These are phyloP conservation scores for Lasius platythorax DNA, from an alignment of 2,888 invertebrate genomes.

Conservation along the genomic window DNA sequence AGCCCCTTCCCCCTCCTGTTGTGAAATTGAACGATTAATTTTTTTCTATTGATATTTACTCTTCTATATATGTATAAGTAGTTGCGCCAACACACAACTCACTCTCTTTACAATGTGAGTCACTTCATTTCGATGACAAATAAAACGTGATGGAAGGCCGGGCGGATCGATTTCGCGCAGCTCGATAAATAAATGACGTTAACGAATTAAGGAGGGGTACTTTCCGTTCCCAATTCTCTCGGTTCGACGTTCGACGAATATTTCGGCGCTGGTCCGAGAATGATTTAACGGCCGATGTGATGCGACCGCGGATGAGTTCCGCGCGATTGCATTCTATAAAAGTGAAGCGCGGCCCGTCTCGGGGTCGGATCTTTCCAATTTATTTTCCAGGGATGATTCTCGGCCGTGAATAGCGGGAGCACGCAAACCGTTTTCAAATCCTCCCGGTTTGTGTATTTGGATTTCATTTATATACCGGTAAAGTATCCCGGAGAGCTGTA, in stretches of 20 bases:
- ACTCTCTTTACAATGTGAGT: neutral
- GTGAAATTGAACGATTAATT: neutral
- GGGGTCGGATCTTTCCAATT: constrained; percentile 37
- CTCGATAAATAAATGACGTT: constrained; percentile 15
- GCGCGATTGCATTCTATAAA: constrained; percentile 42
- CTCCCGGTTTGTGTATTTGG: constrained; percentile 38
- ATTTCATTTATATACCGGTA: constrained; percentile 43
- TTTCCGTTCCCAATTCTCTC: constrained; percentile 11
- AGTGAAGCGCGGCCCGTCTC: constrained; percentile 17
- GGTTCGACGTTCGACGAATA: constrained; percentile 4
- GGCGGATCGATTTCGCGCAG: neutral
- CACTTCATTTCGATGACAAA: constrained; percentile 20
- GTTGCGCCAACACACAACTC: neutral
- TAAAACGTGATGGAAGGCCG: constrained; percentile 11
- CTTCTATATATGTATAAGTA: neutral
- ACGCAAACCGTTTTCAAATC: constrained; percentile 4
- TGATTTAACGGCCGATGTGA: constrained; percentile 31
- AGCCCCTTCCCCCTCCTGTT: neutral
- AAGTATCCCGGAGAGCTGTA: neutral
- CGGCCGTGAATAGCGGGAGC: constrained; percentile 4
- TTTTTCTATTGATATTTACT: constrained; percentile 5
- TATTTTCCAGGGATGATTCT: constrained; percentile 39
- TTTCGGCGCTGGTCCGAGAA: constrained; percentile 33
- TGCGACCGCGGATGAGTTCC: constrained; percentile 34
- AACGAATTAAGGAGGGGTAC: constrained; percentile 33